Evolutionary conservation across 2,888 invertebrate genomes (phyloP).

Genomic region (Tenodera sinensis): DNA sequence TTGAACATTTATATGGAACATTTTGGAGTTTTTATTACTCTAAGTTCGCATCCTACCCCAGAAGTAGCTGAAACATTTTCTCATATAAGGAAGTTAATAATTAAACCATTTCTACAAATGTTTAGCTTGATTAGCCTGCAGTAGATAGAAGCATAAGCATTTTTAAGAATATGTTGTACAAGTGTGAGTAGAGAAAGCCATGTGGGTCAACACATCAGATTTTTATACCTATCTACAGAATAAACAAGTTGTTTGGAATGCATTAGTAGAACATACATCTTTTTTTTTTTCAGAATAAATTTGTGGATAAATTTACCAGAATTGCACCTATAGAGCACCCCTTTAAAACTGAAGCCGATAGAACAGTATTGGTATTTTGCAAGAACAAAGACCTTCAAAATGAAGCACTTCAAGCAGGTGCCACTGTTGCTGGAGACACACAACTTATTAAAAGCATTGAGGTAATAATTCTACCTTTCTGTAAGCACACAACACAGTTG

Average conservation of each 20-base stretch:
- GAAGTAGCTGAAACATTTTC: too few species aligned
- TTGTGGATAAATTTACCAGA: conserved; percentile 64
- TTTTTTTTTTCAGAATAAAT: conserved; percentile 54
- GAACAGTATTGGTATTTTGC: conserved; percentile 70
- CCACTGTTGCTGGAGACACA: conserved; percentile 65
- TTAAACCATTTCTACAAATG: too few species aligned
- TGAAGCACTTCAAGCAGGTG: conserved; percentile 66
- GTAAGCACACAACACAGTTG: background rate
- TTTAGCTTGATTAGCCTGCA: too few species aligned
- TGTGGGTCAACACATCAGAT: too few species aligned
- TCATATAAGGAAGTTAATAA: too few species aligned
- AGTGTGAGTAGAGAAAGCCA: too few species aligned
- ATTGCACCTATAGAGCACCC: conserved; percentile 64
- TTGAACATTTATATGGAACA: too few species aligned
- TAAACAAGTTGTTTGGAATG: background rate
- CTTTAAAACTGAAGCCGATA: conserved; percentile 65
- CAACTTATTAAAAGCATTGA: conserved; percentile 74
- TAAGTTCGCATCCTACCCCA: too few species aligned
- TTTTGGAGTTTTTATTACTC: too few species aligned
- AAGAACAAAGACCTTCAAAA: conserved; percentile 60
- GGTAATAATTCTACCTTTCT: conserved; percentile 42
- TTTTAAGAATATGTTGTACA: too few species aligned
- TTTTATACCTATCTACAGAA: too few species aligned
- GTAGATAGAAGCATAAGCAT: too few species aligned
- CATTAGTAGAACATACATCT: background rate